A percentile compares a stretch with the other conserved stretches of the same genome.
Evolutionary conservation across 2,113 vertebrate genomes (phyloP).

Genomic region (Anolis carolinensis): DNA sequence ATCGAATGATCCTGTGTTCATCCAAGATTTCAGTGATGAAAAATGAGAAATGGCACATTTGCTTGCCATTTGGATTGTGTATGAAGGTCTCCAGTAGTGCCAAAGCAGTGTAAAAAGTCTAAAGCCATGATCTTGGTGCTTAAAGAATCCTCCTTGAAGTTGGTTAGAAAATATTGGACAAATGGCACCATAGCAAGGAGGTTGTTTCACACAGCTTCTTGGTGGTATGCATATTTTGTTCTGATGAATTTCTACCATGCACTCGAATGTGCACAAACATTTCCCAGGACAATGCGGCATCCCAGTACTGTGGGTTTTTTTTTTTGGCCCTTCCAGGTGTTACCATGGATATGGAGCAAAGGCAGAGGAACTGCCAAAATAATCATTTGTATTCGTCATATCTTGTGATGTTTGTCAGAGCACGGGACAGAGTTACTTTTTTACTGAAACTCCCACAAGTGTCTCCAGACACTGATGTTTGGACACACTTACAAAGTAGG

Average conservation of each 20-base stretch:
- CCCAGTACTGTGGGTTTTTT: background rate
- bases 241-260: background rate
- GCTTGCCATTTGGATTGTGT: conserved; percentile 50
- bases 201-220: background rate
- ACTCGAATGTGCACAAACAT: background rate
- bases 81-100: conserved; percentile 34
- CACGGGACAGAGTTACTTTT: background rate
- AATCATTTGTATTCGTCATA: background rate
- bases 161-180: background rate
- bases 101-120: conserved; percentile 24
- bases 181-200: background rate
- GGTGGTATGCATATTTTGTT: background rate
- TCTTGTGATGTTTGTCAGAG: background rate
- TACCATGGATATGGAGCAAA: background rate
- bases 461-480: no score
- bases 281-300: background rate
- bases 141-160: background rate
- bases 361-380: background rate
- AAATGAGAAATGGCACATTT: conserved; percentile 25
- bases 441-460: no score
- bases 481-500: no score
- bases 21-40: background rate
- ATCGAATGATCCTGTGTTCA: conserved; percentile 46
- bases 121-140: background rate
- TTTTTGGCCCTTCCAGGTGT: background rate